Evolutionary conservation across 2,888 invertebrate species (phyloP).

Genomic region (Carterocephalus palaemon): DNA sequence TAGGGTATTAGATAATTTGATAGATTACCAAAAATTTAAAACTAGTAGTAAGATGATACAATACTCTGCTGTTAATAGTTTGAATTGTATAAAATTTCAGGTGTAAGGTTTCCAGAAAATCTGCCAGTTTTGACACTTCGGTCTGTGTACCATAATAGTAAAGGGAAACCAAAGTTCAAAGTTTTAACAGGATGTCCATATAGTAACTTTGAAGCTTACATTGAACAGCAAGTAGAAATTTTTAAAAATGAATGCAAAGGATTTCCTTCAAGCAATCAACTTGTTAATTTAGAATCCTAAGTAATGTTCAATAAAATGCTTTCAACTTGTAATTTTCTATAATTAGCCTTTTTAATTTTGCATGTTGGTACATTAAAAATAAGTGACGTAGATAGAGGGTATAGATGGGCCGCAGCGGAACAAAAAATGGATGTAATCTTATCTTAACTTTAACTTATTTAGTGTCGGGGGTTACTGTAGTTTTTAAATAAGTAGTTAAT

Average conservation of each 20-base stretch:
- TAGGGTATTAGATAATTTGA: conserved; percentile 7
- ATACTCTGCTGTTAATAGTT: too few relatives aligned
- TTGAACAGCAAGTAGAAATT: conserved; percentile 69
- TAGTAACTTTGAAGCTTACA: conserved; percentile 67
- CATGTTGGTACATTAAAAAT: too few relatives aligned
- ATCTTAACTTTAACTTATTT: too few relatives aligned
- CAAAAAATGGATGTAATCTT: too few relatives aligned
- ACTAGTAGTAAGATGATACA: too few relatives aligned
- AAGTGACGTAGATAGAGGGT: too few relatives aligned
- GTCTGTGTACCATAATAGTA: conserved; percentile 77
- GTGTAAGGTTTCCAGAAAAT: conserved; percentile 75
- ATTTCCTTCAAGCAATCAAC: conserved; percentile 41
- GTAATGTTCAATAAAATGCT: background rate
- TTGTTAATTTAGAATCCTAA: conserved; percentile 46
- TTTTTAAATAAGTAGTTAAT: too few relatives aligned
- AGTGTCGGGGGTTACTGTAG: too few relatives aligned
- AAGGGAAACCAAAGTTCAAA: conserved; percentile 68
- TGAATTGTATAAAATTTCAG: conserved; percentile 40
- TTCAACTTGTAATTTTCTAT: background rate
- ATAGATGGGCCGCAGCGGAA: too few relatives aligned
- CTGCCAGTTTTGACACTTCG: conserved; percentile 72
- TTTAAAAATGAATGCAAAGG: conserved; percentile 71
- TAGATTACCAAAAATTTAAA: too few relatives aligned
- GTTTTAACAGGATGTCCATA: conserved; percentile 63
- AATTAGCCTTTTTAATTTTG: background rate